Evolutionary conservation across 30 jellyfish, hydroid and myxozoan genomes (phyloP), one percentile per base, ranked within the genome.

Genomic region (Chironex yamaguchii): DNA sequence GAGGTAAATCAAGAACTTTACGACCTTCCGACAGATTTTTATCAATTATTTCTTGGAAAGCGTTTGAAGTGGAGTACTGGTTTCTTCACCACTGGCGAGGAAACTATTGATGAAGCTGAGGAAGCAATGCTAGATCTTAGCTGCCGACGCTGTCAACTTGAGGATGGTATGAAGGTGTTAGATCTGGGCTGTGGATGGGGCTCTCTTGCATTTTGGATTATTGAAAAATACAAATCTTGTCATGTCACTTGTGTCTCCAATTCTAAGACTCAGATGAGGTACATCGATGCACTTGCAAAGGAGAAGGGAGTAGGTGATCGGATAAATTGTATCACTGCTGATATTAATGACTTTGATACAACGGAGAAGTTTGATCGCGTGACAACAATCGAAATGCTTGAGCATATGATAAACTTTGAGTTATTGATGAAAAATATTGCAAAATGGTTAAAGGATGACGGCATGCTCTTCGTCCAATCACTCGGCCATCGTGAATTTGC

Each of bases 131-230:
- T 90, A 52, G 81, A 84, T 52, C 51, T 90, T 29, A 48, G 75
- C 52, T 90, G 97, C 62, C 78, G 84, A 35, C 50, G 96, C 35
- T 90, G 95, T 24, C 71, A 69, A 24, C 78, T 90, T 6, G 27
- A 34, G 2, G 96, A 90, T 67, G 97, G 96, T 14, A 82, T 83
- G 71, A 67, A 84, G 52, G 90, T 90, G 23, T 36, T 90, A 86
- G 97, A 90, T 69, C 91, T 90, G 1, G 97, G 97, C 34, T 90
- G 97, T 54, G 97, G 97, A 20, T 90, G 97, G 97, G 97, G 97
- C 42, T 96, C 77, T 23, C 83, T 96, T 49, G 89, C 92, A 17
- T 72, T 90, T 29, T 90, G 96, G 96, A 23, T 90, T 13, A 53
- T 82, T 26, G 97, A 90, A 54, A 83, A 90, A 34, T 90, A 64